phyloP scores from a whole-genome alignment of 2,113 vertebrate genomes.

The Zapornia atra region DNA sequence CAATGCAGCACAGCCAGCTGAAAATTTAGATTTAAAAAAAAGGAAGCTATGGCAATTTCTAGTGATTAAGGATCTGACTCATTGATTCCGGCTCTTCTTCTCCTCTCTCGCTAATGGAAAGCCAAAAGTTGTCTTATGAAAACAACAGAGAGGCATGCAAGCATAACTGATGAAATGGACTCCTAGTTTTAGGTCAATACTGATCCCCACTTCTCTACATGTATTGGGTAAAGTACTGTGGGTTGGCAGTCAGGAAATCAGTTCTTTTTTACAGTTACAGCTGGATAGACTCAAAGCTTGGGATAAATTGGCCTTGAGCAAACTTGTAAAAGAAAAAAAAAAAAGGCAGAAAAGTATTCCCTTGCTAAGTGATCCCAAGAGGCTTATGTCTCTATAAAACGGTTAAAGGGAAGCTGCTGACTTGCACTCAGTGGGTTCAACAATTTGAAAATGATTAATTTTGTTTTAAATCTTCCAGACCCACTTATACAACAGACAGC shows the following conservation, averaged over 20 bases:
- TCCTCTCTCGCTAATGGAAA: not conserved
- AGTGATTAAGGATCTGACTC: not conserved
- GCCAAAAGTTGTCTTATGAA: not conserved
- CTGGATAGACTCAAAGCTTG: slow-evolving; percentile 13
- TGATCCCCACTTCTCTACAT: not conserved
- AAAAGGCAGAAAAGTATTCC: not conserved
- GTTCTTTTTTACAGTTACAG: not conserved
- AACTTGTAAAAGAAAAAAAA: not conserved
- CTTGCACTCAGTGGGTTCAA: slow-evolving; percentile 24
- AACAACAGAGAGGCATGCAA: not conserved
- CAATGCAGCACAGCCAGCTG: not conserved
- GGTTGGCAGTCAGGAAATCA: not conserved
- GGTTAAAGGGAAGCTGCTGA: slow-evolving; percentile 36
- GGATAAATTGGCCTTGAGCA: slow-evolving; percentile 23
- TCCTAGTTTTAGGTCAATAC: not conserved
- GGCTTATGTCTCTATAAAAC: slow-evolving; percentile 20
- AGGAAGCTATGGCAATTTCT: not conserved
- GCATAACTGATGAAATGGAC: not conserved
- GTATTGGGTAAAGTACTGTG: not conserved
- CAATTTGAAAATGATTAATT: slow-evolving; percentile 36
- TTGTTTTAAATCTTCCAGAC: slow-evolving; percentile 46
- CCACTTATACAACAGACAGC: slow-evolving; percentile 28
- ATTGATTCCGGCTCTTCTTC: not conserved
- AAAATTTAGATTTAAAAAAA: not conserved
- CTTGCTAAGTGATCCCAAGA: slow-evolving; percentile 58